Evolutionary conservation across 2,888 invertebrate genomes (phyloP).

Genomic region (Seira musarum): DNA sequence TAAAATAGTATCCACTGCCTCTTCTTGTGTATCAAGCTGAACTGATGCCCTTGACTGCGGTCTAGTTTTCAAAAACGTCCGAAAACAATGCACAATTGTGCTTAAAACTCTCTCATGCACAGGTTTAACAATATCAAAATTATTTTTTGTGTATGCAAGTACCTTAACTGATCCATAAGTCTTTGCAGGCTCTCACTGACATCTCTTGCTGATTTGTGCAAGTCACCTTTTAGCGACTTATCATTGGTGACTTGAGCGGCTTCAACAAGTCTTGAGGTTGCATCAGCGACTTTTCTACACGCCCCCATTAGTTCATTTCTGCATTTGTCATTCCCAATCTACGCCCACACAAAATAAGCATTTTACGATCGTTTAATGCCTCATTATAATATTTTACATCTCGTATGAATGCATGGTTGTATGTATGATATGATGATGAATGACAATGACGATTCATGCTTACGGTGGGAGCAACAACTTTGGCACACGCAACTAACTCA

Average conservation of each 20-base stretch:
- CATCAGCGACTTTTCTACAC: constrained; percentile 91
- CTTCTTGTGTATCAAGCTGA: constrained; percentile 82
- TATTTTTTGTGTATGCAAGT: no score
- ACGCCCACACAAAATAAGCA: constrained; percentile 6
- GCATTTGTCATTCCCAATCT: constrained; percentile 70
- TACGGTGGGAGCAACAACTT: constrained; percentile 90
- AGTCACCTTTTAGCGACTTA: constrained; percentile 81
- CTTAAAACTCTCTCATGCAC: no score
- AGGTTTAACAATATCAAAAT: no score
- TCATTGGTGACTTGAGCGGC: constrained; percentile 83
- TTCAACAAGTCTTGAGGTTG: no score
- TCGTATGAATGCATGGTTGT: no score
- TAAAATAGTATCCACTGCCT: constrained; percentile 91
- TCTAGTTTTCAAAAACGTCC: no score
- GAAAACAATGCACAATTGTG: neutral
- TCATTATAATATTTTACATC: no score
- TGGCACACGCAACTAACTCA: constrained; percentile 97
- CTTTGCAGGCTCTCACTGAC: constrained; percentile 92
- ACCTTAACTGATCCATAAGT: constrained; percentile 90
- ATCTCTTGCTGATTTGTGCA: constrained; percentile 88
- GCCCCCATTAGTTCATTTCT: constrained; percentile 93
- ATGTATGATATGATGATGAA: no score
- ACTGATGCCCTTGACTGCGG: constrained; percentile 71
- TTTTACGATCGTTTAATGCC: no score
- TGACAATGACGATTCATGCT: no score